A percentile compares a stretch with the other conserved stretches of the same genome.
These are phyloP conservation scores for Drosophila rufa DNA, from an alignment of 1,140 invertebrate genomes.

Conservation along the genomic window DNA sequence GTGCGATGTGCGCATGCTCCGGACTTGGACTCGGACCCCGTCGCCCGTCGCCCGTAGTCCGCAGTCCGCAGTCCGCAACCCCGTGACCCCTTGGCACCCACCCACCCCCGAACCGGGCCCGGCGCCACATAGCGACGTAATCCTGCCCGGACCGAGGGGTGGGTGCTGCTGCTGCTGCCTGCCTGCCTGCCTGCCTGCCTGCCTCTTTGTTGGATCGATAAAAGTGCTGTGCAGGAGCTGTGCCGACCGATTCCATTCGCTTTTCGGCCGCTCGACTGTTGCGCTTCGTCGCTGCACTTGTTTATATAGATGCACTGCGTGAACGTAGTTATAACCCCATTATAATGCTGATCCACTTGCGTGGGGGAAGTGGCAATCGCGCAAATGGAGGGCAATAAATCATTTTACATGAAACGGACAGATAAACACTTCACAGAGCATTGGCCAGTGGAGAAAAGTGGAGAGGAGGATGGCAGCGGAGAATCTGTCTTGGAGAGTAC, in stretches of 20 bases:
- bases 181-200: not conserved
- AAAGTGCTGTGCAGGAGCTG: slow-evolving; percentile 39
- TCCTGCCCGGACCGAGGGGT: slow-evolving; percentile 44
- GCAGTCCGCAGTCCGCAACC: too few species aligned
- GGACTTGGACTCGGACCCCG: not conserved
- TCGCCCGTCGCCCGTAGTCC: too few species aligned
- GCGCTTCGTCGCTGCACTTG: slow-evolving; percentile 21
- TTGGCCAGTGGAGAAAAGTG: slow-evolving; percentile 31
- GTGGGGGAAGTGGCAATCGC: slow-evolving; percentile 57
- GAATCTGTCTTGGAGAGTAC: not conserved
- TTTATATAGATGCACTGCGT: slow-evolving; percentile 9
- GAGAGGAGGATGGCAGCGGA: not conserved
- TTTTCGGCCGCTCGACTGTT: slow-evolving; percentile 39
- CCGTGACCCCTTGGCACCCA: slow-evolving; percentile 4
- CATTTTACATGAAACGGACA: slow-evolving; percentile 37
- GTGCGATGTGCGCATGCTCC: slow-evolving; percentile 54
- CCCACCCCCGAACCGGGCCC: slow-evolving; percentile 30
- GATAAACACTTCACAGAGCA: slow-evolving; percentile 68
- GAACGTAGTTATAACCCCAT: slow-evolving; percentile 15
- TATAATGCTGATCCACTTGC: slow-evolving; percentile 49
- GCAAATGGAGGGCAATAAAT: slow-evolving; percentile 54
- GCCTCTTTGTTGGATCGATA: slow-evolving; percentile 75
- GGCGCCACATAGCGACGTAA: slow-evolving; percentile 76
- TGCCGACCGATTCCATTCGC: slow-evolving; percentile 7
- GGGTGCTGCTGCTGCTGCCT: not conserved